Conservation (phyloP, 2,113 vertebrate genomes). For the Indicator maculatus region DNA sequence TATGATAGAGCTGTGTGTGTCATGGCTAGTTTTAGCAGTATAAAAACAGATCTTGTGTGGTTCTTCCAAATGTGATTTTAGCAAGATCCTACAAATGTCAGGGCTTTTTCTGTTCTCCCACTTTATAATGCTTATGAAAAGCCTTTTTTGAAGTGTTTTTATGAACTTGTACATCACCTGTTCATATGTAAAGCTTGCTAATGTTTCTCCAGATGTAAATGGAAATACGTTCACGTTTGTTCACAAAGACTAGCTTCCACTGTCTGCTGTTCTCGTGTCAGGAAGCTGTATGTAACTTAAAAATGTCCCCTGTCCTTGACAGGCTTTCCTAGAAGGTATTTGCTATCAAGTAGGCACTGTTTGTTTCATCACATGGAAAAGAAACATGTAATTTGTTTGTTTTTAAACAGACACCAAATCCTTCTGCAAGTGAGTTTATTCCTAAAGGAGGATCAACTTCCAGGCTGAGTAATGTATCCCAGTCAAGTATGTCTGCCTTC, state of each 20-base stretch:
- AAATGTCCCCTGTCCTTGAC: background rate
- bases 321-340: background rate
- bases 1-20: background rate
- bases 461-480: conserved; percentile 90
- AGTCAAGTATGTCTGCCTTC: conserved; percentile 92
- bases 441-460: conserved; percentile 92
- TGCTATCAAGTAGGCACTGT: background rate
- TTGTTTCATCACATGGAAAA: conserved; percentile 3
- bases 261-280: background rate
- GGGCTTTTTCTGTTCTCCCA: background rate
- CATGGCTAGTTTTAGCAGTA: background rate
- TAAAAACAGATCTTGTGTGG: background rate
- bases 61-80: background rate
- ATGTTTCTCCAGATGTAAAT: background rate
- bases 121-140: background rate
- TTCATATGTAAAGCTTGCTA: background rate
- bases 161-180: background rate
- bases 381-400: conserved; percentile 66
- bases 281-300: background rate
- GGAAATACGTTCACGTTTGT: background rate
- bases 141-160: background rate
- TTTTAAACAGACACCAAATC: conserved; percentile 93
- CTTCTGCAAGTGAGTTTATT: conserved; percentile 95
- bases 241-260: background rate
- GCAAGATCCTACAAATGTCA: background rate